These are phyloP conservation scores for Pholis gunnellus DNA, from an alignment of 2,113 vertebrate genomes.

Conservation along the genomic window DNA sequence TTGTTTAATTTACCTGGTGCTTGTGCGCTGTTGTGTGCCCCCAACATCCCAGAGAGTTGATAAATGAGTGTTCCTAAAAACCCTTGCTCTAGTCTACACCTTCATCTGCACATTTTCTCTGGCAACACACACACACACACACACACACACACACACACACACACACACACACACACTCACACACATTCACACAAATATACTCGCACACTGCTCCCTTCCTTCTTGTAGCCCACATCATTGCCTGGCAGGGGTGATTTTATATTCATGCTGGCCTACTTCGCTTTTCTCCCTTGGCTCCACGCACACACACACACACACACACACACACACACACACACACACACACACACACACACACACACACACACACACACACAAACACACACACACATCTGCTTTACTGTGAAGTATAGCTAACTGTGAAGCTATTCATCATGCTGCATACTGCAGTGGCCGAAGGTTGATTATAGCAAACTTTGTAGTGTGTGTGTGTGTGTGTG, in stretches of 20 bases:
- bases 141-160: constrained; percentile 21
- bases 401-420: constrained; percentile 75
- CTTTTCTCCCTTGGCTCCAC: constrained; percentile 68
- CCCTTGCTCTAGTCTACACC: constrained; percentile 63
- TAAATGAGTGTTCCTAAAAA: constrained; percentile 60
- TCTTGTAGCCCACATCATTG: constrained; percentile 80
- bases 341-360: constrained; percentile 40
- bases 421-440: constrained; percentile 77
- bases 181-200: constrained; percentile 33
- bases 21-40: constrained; percentile 33
- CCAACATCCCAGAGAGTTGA: constrained; percentile 58
- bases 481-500: constrained; percentile 32
- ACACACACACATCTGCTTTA: constrained; percentile 58
- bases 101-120: constrained; percentile 58
- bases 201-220: constrained; percentile 48
- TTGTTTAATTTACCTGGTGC: constrained; percentile 68
- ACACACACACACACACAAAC: constrained; percentile 39
- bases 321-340: constrained; percentile 47
- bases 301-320: constrained; percentile 33
- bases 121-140: constrained; percentile 26
- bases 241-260: constrained; percentile 82
- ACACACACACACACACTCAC: constrained; percentile 10
- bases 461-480: constrained; percentile 63
- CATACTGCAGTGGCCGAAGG: constrained; percentile 69
- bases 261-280: constrained; percentile 83